Evolutionary conservation across 1,140 invertebrate species (phyloP).

Genomic region (Macrostomum lignano): DNA sequence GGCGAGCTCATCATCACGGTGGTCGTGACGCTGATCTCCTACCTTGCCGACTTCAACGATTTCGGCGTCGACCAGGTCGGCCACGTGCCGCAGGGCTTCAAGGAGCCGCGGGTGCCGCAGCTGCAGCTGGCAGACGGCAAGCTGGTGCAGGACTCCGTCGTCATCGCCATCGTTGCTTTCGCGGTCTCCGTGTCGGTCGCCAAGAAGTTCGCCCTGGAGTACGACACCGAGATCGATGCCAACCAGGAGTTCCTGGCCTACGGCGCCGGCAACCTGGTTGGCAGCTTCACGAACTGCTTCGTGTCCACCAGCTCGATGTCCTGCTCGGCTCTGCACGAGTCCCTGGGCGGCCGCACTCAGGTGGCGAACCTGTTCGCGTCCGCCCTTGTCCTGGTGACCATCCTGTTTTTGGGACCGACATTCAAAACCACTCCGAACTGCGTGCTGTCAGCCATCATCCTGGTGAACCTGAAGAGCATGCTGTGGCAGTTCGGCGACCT

Average conservation of each 20-base stretch:
- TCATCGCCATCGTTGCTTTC: slow-evolving; percentile 60
- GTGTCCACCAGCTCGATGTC: slow-evolving; percentile 31
- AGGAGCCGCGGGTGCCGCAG: neutral
- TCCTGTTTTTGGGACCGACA: slow-evolving; percentile 28
- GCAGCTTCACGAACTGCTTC: slow-evolving; percentile 31
- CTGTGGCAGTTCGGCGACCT: slow-evolving; percentile 49
- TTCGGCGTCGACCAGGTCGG: neutral
- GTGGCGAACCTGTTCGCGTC: slow-evolving; percentile 29
- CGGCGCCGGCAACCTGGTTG: slow-evolving; percentile 28
- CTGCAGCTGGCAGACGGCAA: slow-evolving; percentile 18
- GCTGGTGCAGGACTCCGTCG: slow-evolving; percentile 34
- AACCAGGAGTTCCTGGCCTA: slow-evolving; percentile 43
- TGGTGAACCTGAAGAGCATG: slow-evolving; percentile 63
- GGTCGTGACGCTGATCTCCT: neutral
- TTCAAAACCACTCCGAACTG: slow-evolving; percentile 32
- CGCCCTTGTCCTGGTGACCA: slow-evolving; percentile 28
- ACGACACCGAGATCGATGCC: slow-evolving; percentile 52
- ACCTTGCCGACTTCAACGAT: slow-evolving; percentile 7
- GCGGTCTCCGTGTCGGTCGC: slow-evolving; percentile 70
- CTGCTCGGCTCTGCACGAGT: slow-evolving; percentile 27
- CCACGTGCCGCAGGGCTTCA: neutral
- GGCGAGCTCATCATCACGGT: neutral
- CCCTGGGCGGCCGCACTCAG: slow-evolving; percentile 28
- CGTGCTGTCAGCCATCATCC: slow-evolving; percentile 56
- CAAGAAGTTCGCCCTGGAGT: slow-evolving; percentile 56